Base-by-base conservation (phyloP, 1,140 invertebrate species). In the Cylas formicarius region DNA sequence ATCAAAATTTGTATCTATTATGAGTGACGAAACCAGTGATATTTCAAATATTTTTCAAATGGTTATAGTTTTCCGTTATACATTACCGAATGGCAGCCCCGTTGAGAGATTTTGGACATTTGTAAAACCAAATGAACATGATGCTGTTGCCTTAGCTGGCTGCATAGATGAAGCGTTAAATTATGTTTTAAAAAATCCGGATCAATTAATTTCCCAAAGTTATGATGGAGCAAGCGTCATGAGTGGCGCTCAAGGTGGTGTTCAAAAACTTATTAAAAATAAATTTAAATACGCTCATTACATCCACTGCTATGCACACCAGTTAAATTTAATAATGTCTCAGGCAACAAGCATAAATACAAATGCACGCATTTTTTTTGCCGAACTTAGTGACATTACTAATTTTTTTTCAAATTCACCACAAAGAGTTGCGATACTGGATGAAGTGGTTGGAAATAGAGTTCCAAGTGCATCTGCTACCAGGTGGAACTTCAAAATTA, bases 281-380 rank as follows among this genome's bases (percentile, higher is more conserved):
- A 47, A 33, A 33, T 62, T 58, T 48, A 49, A 49, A 31, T 39
- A 53, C 46, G 61, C 60, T 18, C 43, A 61, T 50, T 67, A 55
- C 44, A 49, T 66, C 20, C 62, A 63, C 34, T 63, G 62, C 35
- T 61, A 64, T 42, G 54, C 61, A 22, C 61, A 65, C 34, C 56
- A 58, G 51, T 40, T 63, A 21, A 64, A 65, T 46, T 53, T 63
- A 29, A 55, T 66, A 31, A 45, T 67, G 19, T 48, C 52, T 22
- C 37, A 56, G 50, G 49, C 53, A 36, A 45, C 52, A 50, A 58
- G 48, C 21, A 32, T 36, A 48, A 62, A 56, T 21, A 40, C 34
- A 21, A 40, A 48, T 17, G 47, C 50, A 38, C 44, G 37, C 43
- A 54, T 52, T 13, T 63, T 60, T 50, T 60, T 63, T 48, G 11